Conservation (phyloP, 2,797 vertebrate genomes). For the Mastacembelus armatus region DNA sequence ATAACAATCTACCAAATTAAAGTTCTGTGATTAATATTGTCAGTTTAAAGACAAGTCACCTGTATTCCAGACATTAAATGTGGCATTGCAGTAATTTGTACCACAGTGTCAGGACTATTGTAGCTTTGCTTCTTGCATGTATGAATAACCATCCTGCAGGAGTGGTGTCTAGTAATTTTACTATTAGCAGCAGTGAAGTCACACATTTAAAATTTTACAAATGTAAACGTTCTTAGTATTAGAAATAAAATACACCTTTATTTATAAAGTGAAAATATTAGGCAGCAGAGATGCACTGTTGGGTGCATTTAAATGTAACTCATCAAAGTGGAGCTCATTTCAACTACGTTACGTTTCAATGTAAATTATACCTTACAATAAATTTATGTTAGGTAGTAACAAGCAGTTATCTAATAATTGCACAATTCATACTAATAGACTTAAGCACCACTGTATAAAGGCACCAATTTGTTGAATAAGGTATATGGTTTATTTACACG, state of each 20-base stretch:
- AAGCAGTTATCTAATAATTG: neutral
- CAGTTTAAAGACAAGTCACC: neutral
- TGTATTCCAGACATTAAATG: neutral
- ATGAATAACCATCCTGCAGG: neutral
- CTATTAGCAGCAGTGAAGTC: neutral
- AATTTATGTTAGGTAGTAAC: too few relatives aligned
- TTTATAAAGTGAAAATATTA: neutral
- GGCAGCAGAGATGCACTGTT: neutral
- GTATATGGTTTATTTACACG: neutral
- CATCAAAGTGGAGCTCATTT: too few relatives aligned
- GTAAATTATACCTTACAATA: too few relatives aligned
- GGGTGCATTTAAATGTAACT: neutral
- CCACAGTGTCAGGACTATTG: too few relatives aligned
- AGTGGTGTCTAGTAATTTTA: neutral
- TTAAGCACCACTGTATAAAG: neutral
- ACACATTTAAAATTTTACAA: neutral
- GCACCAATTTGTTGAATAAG: neutral
- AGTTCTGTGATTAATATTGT: neutral
- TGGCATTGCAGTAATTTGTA: neutral
- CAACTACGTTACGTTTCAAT: neutral
- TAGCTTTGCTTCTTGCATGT: neutral
- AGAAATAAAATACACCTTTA: neutral
- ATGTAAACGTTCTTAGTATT: too few relatives aligned
- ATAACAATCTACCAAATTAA: conserved; percentile 13
- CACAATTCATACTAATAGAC: neutral